Base-by-base conservation (phyloP, 2,113 vertebrate species). In the Odontesthes bonariensis region DNA sequence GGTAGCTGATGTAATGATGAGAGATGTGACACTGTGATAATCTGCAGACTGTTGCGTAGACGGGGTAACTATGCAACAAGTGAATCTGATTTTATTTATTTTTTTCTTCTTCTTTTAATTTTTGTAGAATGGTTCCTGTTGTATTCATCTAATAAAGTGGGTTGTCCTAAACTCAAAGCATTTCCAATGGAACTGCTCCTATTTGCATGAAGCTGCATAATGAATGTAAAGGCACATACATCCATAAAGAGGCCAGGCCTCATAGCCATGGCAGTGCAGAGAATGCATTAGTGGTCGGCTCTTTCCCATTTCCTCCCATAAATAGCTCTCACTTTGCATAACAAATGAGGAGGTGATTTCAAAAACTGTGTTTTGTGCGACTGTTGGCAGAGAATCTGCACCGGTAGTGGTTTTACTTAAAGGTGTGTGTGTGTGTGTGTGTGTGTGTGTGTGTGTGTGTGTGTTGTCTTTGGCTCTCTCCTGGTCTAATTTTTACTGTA, bases 161-260 rank as follows among this genome's bases (percentile, higher is more conserved):
- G 40, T 52, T 66, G 62, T 81, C 58, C 79, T 60, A 83, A 82
- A 68, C 73, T 77, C 78, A 83, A 69, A 52, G 73, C 70, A 32
- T 86, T 83, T 74, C 69, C 88, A 89, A 90, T 86, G 73, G 59
- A 85, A 80, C 84, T 62, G n/a, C 53, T 44, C 51, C 27, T 65
- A 53, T 44, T 63, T 0, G 68, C 77, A 71, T 73, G 57, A 75
- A 80, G 73, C 77, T 46, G 23, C 79, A 76, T 82, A 82, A 85
- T 85, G 49, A 76, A 85, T 78, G 70, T 67, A 53, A 49, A 57
- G 32, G 12, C 69, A 69, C 58, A 75, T 17, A 11, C 73, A 77
- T 62, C 69, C 27, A 23, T 35, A 70, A 14, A 6, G 19, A 64
- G 60, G n/a, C 49, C 38, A 51, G 27, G 64, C 64, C 58, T 81